Conservation (phyloP, 2,113 vertebrate genomes). For the Charadrius vociferus region DNA sequence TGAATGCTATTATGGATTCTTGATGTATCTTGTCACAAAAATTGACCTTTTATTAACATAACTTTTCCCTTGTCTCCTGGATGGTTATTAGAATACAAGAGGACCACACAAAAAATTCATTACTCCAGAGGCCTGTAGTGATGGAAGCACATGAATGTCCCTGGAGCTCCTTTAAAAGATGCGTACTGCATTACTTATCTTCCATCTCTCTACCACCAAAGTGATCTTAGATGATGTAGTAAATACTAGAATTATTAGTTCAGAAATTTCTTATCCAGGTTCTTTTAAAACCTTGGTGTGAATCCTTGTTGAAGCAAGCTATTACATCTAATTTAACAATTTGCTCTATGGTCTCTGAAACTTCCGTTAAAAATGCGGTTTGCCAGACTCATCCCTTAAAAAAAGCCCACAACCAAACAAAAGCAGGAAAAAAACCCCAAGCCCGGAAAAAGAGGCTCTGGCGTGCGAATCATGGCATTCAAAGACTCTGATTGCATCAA, state of each 20-base stretch:
- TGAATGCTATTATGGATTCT: background rate
- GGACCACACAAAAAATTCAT: background rate
- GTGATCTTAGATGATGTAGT: background rate
- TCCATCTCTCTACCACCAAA: background rate
- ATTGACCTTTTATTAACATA: background rate
- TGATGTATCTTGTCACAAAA: background rate
- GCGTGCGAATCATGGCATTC: background rate
- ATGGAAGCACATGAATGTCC: background rate
- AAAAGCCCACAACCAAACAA: background rate
- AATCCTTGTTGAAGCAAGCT: background rate
- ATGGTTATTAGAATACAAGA: background rate
- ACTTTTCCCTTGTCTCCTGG: background rate
- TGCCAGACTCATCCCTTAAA: background rate
- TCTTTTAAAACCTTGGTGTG: background rate
- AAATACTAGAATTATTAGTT: background rate
- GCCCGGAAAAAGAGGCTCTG: background rate
- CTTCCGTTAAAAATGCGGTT: background rate
- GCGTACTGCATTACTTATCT: background rate
- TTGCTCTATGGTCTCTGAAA: background rate
- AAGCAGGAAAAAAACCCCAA: background rate
- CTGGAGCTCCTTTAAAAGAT: background rate
- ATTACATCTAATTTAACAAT: background rate
- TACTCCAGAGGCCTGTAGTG: background rate
- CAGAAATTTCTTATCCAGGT: background rate
- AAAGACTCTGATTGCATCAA: background rate